These are phyloP conservation scores for Alsophila aescularia DNA, from an alignment of 2,888 invertebrate species.

Conservation along the genomic window DNA sequence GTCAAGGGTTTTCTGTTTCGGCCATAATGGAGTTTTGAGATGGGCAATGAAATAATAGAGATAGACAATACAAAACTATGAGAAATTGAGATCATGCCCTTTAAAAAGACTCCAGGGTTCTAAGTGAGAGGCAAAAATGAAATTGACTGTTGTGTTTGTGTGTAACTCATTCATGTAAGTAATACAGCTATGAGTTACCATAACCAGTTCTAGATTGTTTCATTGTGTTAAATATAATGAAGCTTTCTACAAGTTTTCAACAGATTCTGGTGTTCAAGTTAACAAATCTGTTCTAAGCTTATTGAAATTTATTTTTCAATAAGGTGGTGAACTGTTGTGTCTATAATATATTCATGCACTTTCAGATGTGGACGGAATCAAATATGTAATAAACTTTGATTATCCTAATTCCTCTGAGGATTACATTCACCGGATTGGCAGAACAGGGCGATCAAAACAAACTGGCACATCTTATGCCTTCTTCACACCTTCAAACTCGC, in stretches of 20 bases:
- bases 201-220: constrained; percentile 48
- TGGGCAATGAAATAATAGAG: constrained; percentile 61
- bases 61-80: constrained; percentile 36
- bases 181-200: constrained; percentile 75
- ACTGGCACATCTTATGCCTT: constrained; percentile 98
- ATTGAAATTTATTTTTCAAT: constrained; percentile 17
- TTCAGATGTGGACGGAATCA: constrained; percentile 97
- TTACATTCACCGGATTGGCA: constrained; percentile 97
- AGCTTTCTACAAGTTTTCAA: constrained; percentile 11
- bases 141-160: constrained; percentile 63
- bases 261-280: background rate
- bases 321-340: background rate
- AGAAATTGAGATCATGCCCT: constrained; percentile 58
- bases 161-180: constrained; percentile 83
- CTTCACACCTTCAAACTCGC: constrained; percentile 94
- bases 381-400: constrained; percentile 98
- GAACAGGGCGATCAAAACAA: constrained; percentile 94
- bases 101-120: constrained; percentile 81
- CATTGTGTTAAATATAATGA: constrained; percentile 30
- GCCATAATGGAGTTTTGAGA: constrained; percentile 79
- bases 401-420: constrained; percentile 98
- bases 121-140: constrained; percentile 79
- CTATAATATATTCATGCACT: constrained; percentile 35
- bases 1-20: constrained; percentile 85
- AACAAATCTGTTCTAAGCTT: constrained; percentile 14